These are phyloP conservation scores for Zoanthus gigantus DNA, from an alignment of 92 coral and sea anemone genomes.

Conservation along the genomic window DNA sequence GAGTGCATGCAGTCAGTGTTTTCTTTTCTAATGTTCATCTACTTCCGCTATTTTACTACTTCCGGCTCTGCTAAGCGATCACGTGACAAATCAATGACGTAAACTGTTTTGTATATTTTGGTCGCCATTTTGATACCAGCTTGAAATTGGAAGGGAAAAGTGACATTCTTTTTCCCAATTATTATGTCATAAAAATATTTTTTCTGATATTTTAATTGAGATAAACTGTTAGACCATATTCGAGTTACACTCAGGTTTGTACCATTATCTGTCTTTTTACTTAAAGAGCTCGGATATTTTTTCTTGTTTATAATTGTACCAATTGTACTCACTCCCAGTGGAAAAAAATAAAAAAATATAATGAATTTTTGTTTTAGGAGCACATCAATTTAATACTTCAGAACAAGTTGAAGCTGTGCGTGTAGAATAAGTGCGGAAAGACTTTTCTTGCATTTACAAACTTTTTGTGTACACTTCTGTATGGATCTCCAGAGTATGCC, in stretches of 20 bases:
- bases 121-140: slow-evolving; percentile 32
- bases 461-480: neutral
- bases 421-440: neutral
- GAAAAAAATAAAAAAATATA: neutral
- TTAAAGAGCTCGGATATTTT: neutral
- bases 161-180: neutral
- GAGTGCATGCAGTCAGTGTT: too few species aligned
- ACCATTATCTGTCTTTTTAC: neutral
- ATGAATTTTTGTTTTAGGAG: neutral
- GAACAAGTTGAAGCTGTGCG: neutral
- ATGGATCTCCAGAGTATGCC: slow-evolving; percentile 31
- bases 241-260: neutral
- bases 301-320: neutral
- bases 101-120: slow-evolving; percentile 12
- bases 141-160: slow-evolving; percentile 20
- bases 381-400: neutral
- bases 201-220: neutral
- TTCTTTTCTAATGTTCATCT: too few species aligned
- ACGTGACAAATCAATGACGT: slow-evolving; percentile 43
- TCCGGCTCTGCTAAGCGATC: slow-evolving; percentile 35
- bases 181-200: neutral
- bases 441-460: neutral
- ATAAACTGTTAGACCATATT: neutral
- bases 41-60: neutral
- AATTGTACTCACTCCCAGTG: neutral